phyloP scores from a whole-genome alignment of 2,888 invertebrate genomes.

The Seladonia tumulorum region DNA sequence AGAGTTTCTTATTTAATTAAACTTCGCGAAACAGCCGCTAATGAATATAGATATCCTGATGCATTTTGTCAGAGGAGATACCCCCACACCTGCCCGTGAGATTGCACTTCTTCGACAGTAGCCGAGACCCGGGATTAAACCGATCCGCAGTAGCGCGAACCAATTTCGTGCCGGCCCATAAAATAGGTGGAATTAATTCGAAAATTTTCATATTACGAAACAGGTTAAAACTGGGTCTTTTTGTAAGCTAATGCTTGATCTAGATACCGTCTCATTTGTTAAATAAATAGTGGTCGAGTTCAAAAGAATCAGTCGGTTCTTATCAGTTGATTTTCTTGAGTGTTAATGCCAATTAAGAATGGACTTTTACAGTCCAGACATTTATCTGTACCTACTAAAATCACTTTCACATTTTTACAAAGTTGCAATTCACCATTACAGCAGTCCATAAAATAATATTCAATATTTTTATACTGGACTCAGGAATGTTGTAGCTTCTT shows the following conservation, averaged over 20 bases:
- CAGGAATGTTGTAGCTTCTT: too few species aligned
- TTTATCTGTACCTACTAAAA: neutral
- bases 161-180: slow-evolving; percentile 49
- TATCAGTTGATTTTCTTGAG: too few species aligned
- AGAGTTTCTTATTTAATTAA: slow-evolving; percentile 79
- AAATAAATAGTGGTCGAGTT: too few species aligned
- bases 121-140: slow-evolving; percentile 57
- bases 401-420: neutral
- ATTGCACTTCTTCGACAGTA: slow-evolving; percentile 40
- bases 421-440: neutral
- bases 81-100: neutral
- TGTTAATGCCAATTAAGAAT: neutral
- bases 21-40: slow-evolving; percentile 76
- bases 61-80: slow-evolving; percentile 58
- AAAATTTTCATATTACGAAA: neutral
- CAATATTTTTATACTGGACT: too few species aligned
- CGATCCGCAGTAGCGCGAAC: slow-evolving; percentile 59
- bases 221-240: neutral
- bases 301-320: too few species aligned
- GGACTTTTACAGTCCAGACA: neutral
- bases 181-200: neutral
- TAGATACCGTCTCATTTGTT: too few species aligned
- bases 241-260: too few species aligned
- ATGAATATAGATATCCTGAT: slow-evolving; percentile 78
- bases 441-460: too few species aligned